phyloP scores from a whole-genome alignment of 2,113 vertebrate genomes.

The Sula dactylatra region DNA sequence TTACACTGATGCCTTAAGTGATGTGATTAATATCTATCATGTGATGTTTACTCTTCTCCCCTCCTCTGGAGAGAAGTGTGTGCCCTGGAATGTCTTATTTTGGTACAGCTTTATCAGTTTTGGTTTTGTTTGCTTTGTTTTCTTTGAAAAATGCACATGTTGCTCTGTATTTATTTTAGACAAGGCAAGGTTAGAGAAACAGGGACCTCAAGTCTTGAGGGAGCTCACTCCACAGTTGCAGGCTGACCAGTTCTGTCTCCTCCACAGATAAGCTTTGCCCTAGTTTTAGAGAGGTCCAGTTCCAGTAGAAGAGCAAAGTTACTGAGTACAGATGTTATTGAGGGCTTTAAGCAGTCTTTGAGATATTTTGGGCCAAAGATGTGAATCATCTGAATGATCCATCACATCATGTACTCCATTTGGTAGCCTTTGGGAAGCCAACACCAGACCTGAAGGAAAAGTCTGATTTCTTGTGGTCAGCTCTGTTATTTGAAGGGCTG shows the following conservation, averaged over 20 bases:
- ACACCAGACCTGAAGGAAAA: background rate
- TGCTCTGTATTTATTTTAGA: background rate
- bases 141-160: background rate
- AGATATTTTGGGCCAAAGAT: background rate
- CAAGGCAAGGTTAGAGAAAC: background rate
- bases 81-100: background rate
- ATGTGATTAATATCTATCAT: background rate
- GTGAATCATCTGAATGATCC: background rate
- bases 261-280: background rate
- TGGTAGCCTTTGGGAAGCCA: background rate
- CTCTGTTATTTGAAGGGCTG: background rate
- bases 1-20: background rate
- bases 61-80: background rate
- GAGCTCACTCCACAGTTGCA: background rate
- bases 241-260: background rate
- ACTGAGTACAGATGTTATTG: background rate
- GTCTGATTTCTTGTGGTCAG: background rate
- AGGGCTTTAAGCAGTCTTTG: background rate
- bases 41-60: background rate
- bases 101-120: background rate
- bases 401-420: background rate
- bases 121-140: background rate
- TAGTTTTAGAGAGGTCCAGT: background rate
- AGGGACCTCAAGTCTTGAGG: background rate
- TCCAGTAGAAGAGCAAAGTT: background rate